These are phyloP conservation scores for Channa maculata DNA, from an alignment of 2,113 vertebrate species.

Conservation along the genomic window DNA sequence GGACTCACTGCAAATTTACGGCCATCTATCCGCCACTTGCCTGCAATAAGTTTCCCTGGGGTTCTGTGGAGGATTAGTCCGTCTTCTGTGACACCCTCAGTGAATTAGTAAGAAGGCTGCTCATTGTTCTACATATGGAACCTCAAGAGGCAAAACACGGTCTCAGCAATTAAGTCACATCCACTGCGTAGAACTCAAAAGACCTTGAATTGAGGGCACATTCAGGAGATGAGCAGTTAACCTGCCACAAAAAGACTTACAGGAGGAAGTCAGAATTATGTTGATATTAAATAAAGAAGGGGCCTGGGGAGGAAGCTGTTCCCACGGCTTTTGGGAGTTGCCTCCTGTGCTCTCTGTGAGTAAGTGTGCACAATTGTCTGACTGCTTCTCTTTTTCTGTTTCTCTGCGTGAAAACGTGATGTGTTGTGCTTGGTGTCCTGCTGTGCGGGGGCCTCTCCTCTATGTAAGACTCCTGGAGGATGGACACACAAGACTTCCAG, in stretches of 20 bases:
- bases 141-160: slow-evolving; percentile 61
- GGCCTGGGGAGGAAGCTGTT: slow-evolving; percentile 40
- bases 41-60: slow-evolving; percentile 65
- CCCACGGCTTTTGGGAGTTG: slow-evolving; percentile 61
- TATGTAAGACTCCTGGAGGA: slow-evolving; percentile 66
- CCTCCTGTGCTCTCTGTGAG: slow-evolving; percentile 50
- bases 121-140: slow-evolving; percentile 64
- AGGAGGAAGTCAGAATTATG: slow-evolving; percentile 32
- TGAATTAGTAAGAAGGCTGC: slow-evolving; percentile 63
- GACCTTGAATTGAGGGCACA: slow-evolving; percentile 29
- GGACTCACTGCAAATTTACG: slow-evolving; percentile 81
- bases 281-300: slow-evolving; percentile 29
- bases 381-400: slow-evolving; percentile 47
- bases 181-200: slow-evolving; percentile 24
- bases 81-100: slow-evolving; percentile 66
- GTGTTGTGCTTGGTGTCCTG: slow-evolving; percentile 70
- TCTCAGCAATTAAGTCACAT: slow-evolving; percentile 62
- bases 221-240: slow-evolving; percentile 47
- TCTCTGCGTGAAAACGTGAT: slow-evolving; percentile 61
- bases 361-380: slow-evolving; percentile 63
- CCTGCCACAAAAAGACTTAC: slow-evolving; percentile 37
- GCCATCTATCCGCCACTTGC: slow-evolving; percentile 79
- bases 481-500: slow-evolving; percentile 71
- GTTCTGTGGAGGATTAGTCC: slow-evolving; percentile 65
- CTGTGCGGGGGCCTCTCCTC: slow-evolving; percentile 69